Conservation (phyloP, 2,888 invertebrate genomes). For the Neria commutata region DNA sequence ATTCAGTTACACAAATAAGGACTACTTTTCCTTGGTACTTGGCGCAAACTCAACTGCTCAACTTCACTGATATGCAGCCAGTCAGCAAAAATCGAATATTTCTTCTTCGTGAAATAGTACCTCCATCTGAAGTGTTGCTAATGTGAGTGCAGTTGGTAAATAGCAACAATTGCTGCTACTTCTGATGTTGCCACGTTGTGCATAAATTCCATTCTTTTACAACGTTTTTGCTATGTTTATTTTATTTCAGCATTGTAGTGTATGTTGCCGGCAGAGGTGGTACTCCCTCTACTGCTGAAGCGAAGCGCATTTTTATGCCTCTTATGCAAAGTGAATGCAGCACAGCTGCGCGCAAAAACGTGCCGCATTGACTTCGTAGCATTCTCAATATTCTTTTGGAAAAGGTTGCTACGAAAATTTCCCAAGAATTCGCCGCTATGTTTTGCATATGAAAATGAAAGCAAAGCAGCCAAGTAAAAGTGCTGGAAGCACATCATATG, state of each 20-base stretch:
- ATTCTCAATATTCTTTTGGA: neutral
- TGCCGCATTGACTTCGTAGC: neutral
- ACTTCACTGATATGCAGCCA: too few species aligned
- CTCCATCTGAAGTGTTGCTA: neutral
- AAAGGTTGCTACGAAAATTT: constrained; percentile 3
- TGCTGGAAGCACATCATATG: too few species aligned
- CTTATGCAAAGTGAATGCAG: neutral
- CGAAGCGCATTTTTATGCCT: neutral
- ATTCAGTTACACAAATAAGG: too few species aligned
- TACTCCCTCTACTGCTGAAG: neutral
- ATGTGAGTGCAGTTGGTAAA: neutral
- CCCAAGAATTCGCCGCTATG: neutral
- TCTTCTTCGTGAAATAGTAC: neutral
- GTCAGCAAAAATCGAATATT: too few species aligned
- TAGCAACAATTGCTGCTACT: neutral
- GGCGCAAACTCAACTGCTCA: too few species aligned
- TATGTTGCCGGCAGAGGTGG: neutral
- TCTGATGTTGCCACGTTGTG: neutral
- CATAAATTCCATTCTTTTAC: neutral
- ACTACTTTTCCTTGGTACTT: too few species aligned
- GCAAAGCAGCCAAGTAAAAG: too few species aligned
- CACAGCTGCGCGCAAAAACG: neutral
- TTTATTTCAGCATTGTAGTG: neutral
- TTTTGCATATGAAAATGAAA: constrained; percentile 5
- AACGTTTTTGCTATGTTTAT: neutral